These are phyloP conservation scores for Urosaurus nigricauda DNA, from an alignment of 2,797 vertebrate species.

Conservation along the genomic window DNA sequence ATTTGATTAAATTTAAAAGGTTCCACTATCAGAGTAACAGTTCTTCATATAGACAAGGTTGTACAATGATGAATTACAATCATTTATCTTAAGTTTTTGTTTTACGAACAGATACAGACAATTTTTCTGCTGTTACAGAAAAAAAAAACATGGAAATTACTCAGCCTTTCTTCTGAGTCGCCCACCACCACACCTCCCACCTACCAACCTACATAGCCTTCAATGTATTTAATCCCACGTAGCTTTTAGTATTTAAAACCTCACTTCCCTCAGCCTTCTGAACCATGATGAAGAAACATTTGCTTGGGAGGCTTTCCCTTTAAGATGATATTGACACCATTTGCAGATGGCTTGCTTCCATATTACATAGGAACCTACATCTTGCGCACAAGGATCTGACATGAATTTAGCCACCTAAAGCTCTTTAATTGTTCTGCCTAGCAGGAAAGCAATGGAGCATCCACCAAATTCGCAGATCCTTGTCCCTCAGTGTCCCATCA, in stretches of 20 bases:
- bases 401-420: not conserved
- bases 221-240: no score
- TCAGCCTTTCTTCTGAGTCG: not conserved
- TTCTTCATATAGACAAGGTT: not conserved
- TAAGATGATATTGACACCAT: not conserved
- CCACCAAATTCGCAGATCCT: not conserved
- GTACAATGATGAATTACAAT: not conserved
- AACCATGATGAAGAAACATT: not conserved
- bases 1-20: constrained; percentile 24
- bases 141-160: not conserved
- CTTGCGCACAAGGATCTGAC: not conserved
- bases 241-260: not conserved
- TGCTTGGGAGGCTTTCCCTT: not conserved
- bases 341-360: no score
- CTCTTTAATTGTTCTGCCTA: not conserved
- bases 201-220: not conserved
- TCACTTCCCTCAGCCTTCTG: not conserved
- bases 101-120: not conserved
- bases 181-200: not conserved
- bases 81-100: not conserved
- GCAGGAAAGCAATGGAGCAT: not conserved
- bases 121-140: not conserved
- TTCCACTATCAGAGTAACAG: not conserved
- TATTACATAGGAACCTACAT: no score
- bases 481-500: no score